Evolutionary conservation across 2,797 vertebrate species (phyloP).

Genomic region (Streptopelia turtur): DNA sequence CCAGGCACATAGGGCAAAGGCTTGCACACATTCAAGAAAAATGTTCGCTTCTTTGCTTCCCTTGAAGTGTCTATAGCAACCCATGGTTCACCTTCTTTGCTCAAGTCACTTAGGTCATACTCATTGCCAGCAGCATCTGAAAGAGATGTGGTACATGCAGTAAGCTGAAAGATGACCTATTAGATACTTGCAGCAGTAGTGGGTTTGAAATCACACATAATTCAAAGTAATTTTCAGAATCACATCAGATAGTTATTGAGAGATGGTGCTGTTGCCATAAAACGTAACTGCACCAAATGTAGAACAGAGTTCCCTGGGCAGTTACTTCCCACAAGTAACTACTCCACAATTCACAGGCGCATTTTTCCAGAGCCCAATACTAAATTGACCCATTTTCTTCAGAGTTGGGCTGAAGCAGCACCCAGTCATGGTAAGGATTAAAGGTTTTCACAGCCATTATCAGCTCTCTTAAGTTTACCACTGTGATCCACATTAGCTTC

Average conservation of each 20-base stretch:
- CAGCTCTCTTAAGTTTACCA: neutral
- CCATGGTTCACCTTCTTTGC: slow-evolving; percentile 83
- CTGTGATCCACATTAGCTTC: neutral
- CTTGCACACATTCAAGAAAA: slow-evolving; percentile 93
- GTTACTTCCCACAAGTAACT: neutral
- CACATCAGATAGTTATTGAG: neutral
- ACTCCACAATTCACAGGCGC: neutral
- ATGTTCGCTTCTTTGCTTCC: slow-evolving; percentile 76
- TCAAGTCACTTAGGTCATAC: slow-evolving; percentile 92
- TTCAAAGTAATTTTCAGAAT: neutral
- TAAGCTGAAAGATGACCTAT: neutral
- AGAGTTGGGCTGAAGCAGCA: neutral
- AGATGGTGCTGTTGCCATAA: neutral
- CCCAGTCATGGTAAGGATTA: neutral
- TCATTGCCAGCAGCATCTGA: slow-evolving; percentile 89
- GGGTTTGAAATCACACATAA: neutral
- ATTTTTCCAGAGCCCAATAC: neutral
- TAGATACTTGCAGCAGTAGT: neutral
- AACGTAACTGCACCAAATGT: neutral
- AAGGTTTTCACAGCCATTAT: neutral
- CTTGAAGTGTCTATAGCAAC: slow-evolving; percentile 84
- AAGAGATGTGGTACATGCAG: neutral
- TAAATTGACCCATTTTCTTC: neutral
- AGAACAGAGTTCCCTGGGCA: neutral
- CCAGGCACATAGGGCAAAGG: slow-evolving; percentile 81